Conservation (phyloP, 2,797 vertebrate species). For the Gastrophryne carolinensis region DNA sequence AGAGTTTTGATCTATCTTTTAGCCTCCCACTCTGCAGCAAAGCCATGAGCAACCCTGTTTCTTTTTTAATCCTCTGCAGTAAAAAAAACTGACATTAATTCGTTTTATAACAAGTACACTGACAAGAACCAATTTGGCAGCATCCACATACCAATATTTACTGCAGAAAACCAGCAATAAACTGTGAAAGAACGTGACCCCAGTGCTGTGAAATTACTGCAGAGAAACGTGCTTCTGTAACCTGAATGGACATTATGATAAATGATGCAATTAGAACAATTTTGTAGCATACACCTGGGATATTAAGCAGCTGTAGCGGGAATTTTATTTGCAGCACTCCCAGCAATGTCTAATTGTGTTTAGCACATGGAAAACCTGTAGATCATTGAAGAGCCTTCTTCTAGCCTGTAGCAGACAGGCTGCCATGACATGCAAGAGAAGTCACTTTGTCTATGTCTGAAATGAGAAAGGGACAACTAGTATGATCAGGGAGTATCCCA, state of each 20-base stretch:
- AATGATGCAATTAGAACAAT: conserved; percentile 60
- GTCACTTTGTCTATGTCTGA: neutral
- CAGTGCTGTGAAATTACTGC: conserved; percentile 51
- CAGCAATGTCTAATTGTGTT: conserved; percentile 47
- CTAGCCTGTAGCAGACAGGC: conserved; percentile 22
- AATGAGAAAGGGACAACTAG: neutral
- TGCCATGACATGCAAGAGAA: conserved; percentile 33
- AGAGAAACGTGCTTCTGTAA: conserved; percentile 56
- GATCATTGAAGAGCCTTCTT: conserved; percentile 8
- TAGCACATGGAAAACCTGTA: conserved; percentile 35
- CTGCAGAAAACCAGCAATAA: conserved; percentile 59
- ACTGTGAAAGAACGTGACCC: conserved; percentile 57
- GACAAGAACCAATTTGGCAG: conserved; percentile 47
- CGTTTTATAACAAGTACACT: conserved; percentile 35
- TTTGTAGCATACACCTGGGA: conserved; percentile 60
- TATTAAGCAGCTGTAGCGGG: conserved; percentile 48
- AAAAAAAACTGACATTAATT: conserved; percentile 35
- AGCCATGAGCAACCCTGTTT: neutral
- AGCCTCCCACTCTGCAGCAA: neutral
- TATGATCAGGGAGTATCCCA: neutral
- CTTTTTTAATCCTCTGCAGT: neutral
- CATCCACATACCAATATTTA: conserved; percentile 53
- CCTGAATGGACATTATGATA: conserved; percentile 57
- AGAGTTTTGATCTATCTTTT: neutral
- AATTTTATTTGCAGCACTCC: conserved; percentile 30